These are phyloP conservation scores for Malacoctenus gilli DNA, from an alignment of 2,797 vertebrate species.

Conservation along the genomic window DNA sequence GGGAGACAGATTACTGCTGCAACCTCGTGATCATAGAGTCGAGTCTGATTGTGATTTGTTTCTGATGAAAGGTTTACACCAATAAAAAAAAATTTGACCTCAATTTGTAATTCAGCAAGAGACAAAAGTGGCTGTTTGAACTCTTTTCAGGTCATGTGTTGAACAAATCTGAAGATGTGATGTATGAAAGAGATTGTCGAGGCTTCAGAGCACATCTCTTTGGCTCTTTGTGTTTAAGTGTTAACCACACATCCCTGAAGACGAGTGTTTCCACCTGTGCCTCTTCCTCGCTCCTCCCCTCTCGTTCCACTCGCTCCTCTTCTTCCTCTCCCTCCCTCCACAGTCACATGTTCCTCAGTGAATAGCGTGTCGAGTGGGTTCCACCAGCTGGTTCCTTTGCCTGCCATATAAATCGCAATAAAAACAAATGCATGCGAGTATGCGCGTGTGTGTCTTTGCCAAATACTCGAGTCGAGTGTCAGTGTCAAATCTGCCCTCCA, in stretches of 20 bases:
- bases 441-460: slow-evolving; percentile 45
- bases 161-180: no score
- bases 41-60: no score
- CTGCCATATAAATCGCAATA: slow-evolving; percentile 67
- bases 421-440: slow-evolving; percentile 50
- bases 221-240: slow-evolving; percentile 34
- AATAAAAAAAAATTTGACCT: no score
- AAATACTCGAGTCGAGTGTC: slow-evolving; percentile 56
- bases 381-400: slow-evolving; percentile 77
- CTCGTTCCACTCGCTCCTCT: slow-evolving; percentile 17
- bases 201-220: no score
- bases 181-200: not conserved
- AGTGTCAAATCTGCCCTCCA: slow-evolving; percentile 61
- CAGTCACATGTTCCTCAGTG: slow-evolving; percentile 61
- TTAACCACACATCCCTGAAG: slow-evolving; percentile 38
- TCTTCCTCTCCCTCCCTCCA: slow-evolving; percentile 36
- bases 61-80: no score
- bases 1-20: no score
- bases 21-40: no score
- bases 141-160: not conserved
- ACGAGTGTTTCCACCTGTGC: slow-evolving; percentile 70
- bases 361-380: slow-evolving; percentile 73
- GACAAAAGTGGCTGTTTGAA: no score
- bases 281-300: slow-evolving; percentile 39
- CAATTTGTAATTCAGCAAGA: no score